Conservation (phyloP, 1,140 invertebrate species). For the Homalodisca vitripennis region DNA sequence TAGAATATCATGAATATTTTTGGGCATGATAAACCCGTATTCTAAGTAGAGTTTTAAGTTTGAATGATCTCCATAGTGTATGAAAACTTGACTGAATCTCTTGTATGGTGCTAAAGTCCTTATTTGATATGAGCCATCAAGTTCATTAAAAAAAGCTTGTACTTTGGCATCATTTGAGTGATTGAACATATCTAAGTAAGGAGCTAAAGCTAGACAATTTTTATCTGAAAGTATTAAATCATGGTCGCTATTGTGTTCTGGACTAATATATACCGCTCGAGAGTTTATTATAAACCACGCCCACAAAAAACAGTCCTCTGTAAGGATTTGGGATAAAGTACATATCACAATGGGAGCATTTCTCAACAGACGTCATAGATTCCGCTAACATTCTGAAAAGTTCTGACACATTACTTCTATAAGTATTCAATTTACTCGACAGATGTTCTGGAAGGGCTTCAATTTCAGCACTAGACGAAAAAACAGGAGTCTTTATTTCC, state of each 20-base stretch:
- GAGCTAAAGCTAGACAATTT: slow-evolving; percentile 56
- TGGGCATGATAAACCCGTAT: slow-evolving; percentile 43
- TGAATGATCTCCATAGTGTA: slow-evolving; percentile 43
- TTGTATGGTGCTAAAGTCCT: slow-evolving; percentile 38
- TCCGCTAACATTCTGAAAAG: slow-evolving; percentile 33
- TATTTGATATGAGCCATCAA: slow-evolving; percentile 39
- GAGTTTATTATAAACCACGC: slow-evolving; percentile 63
- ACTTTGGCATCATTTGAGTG: slow-evolving; percentile 49
- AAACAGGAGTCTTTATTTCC: slow-evolving; percentile 45
- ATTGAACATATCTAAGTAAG: slow-evolving; percentile 63
- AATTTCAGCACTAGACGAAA: slow-evolving; percentile 38
- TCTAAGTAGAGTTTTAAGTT: slow-evolving; percentile 43
- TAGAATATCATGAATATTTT: slow-evolving; percentile 40
- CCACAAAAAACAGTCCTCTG: slow-evolving; percentile 42
- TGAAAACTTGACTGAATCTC: slow-evolving; percentile 43
- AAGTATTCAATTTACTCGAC: slow-evolving; percentile 34
- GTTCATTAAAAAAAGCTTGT: slow-evolving; percentile 35
- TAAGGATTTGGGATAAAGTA: slow-evolving; percentile 37
- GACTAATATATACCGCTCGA: slow-evolving; percentile 51
- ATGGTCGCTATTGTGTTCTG: slow-evolving; percentile 36
- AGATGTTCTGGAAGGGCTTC: slow-evolving; percentile 38
- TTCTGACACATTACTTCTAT: slow-evolving; percentile 36
- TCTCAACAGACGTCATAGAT: slow-evolving; percentile 17
- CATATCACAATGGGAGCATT: slow-evolving; percentile 41
- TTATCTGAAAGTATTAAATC: slow-evolving; percentile 39